phyloP scores from a whole-genome alignment of 2,113 vertebrate genomes.

The Butorides virescens region DNA sequence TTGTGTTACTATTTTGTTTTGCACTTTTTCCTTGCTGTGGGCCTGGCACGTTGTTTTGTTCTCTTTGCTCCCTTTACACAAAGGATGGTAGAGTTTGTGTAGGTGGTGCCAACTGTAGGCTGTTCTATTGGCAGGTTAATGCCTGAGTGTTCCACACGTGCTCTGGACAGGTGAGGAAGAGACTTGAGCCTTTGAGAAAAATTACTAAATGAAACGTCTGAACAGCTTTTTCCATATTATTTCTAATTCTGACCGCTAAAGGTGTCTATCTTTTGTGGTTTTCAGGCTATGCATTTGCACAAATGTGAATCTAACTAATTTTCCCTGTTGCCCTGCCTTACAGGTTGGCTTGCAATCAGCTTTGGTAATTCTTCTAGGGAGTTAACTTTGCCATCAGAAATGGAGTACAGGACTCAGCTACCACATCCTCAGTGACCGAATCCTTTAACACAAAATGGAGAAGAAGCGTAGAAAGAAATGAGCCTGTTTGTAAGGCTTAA shows the following conservation, averaged over 20 bases:
- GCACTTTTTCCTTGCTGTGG: not conserved
- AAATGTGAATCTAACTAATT: not conserved
- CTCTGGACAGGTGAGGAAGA: not conserved
- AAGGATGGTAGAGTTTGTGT: not conserved
- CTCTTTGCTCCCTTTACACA: not conserved
- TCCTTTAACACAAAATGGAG: constrained; percentile 84
- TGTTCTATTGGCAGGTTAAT: not conserved
- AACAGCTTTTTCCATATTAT: fast-evolving
- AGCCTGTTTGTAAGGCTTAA: constrained; percentile 75
- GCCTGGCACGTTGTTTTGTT: fast-evolving
- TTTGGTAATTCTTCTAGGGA: not conserved
- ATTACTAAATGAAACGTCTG: not conserved
- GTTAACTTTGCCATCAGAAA: constrained; percentile 31
- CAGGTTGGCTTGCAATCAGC: constrained; percentile 24
- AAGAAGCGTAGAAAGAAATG: constrained; percentile 98
- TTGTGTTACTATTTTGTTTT: not conserved
- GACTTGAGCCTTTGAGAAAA: not conserved
- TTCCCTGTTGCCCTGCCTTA: not conserved
- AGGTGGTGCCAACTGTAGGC: not conserved
- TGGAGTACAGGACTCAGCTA: constrained; percentile 70
- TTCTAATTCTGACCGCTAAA: not conserved
- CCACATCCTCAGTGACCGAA: constrained; percentile 57
- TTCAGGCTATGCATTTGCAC: not conserved
- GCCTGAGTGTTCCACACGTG: fast-evolving
- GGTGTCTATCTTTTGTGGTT: not conserved